Evolutionary conservation across 1,140 invertebrate species (phyloP).

Genomic region (Octopus sinensis): DNA sequence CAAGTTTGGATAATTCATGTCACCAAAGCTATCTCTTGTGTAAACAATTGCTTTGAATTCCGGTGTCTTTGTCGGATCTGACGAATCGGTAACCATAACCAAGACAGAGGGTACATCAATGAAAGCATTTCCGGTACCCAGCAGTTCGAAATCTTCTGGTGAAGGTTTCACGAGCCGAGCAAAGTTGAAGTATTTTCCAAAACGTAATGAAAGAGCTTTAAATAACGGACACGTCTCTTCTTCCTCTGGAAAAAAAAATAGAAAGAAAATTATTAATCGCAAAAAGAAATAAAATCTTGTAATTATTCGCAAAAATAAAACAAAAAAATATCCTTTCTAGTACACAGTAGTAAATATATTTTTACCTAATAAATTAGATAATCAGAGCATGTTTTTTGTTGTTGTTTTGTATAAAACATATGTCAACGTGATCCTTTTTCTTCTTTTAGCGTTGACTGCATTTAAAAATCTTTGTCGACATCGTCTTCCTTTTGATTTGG

Average conservation of each 20-base stretch:
- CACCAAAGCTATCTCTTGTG: slow-evolving; percentile 29
- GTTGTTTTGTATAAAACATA: no score
- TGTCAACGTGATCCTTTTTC: no score
- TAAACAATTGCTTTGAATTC: slow-evolving; percentile 36
- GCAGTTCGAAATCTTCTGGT: slow-evolving; percentile 28
- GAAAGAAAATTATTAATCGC: neutral
- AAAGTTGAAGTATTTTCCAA: slow-evolving; percentile 42
- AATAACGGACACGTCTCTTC: slow-evolving; percentile 32
- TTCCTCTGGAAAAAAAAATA: slow-evolving; percentile 33
- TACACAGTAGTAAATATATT: neutral
- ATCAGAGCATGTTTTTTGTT: no score
- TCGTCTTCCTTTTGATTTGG: no score
- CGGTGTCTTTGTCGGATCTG: slow-evolving; percentile 9
- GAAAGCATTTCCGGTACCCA: slow-evolving; percentile 33
- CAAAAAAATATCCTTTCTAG: neutral
- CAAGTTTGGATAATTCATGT: slow-evolving; percentile 41
- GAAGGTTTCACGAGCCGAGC: slow-evolving; percentile 33
- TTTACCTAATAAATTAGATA: no score
- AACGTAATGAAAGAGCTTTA: slow-evolving; percentile 35
- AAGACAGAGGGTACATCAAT: slow-evolving; percentile 35
- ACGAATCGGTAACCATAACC: slow-evolving; percentile 29
- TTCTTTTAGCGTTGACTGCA: no score
- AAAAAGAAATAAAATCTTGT: neutral
- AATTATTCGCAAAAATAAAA: neutral
- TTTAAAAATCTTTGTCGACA: no score